These are phyloP conservation scores for Athalia circularis DNA, from an alignment of 2,888 invertebrate species.

Conservation along the genomic window DNA sequence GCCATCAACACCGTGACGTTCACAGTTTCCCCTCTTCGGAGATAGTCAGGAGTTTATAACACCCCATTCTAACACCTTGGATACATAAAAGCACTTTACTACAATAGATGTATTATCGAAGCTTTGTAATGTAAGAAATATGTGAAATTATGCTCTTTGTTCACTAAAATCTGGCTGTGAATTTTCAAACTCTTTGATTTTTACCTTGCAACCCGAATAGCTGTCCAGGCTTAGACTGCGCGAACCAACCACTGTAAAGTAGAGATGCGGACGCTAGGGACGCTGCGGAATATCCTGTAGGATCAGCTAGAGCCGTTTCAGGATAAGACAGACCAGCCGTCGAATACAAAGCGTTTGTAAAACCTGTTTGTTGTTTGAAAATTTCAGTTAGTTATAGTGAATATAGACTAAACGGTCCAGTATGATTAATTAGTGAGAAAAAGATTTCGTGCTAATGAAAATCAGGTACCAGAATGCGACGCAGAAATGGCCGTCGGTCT, in stretches of 20 bases:
- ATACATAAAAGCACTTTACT: neutral
- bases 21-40: neutral
- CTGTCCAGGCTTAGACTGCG: conserved; percentile 73
- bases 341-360: conserved; percentile 54
- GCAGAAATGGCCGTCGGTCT: conserved; percentile 58
- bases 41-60: conserved; percentile 21
- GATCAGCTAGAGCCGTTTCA: conserved; percentile 56
- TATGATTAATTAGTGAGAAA: neutral
- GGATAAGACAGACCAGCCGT: conserved; percentile 56
- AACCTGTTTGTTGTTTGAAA: conserved; percentile 47
- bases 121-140: neutral
- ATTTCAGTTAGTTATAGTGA: neutral
- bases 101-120: neutral
- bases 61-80: conserved; percentile 3
- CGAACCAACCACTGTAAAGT: conserved; percentile 71
- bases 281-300: conserved; percentile 65
- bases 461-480: conserved; percentile 36
- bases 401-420: neutral
- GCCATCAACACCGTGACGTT: conserved; percentile 59
- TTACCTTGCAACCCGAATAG: conserved; percentile 81
- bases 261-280: conserved; percentile 70
- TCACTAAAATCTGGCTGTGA: neutral
- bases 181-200: conserved; percentile 37
- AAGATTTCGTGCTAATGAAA: neutral
- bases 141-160: neutral